Evolutionary conservation across 2,888 invertebrate species (phyloP).

Genomic region (Beris morrisii): DNA sequence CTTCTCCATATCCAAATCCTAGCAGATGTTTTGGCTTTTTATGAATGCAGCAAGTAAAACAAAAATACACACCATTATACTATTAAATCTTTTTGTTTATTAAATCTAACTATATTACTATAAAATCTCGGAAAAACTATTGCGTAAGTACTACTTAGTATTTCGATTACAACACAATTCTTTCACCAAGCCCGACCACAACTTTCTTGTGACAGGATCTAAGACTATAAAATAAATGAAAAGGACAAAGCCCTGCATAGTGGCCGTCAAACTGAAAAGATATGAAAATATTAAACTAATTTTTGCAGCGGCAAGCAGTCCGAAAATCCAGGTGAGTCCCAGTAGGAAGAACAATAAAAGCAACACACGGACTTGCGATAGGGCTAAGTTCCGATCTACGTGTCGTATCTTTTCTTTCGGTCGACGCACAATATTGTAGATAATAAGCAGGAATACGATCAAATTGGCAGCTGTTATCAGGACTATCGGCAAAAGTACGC

Average conservation of each 20-base stretch:
- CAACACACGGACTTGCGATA: constrained; percentile 61
- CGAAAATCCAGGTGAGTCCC: constrained; percentile 66
- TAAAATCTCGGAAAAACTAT: constrained; percentile 12
- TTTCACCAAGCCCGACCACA: constrained; percentile 53
- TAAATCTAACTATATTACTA: not conserved
- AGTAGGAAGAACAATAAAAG: constrained; percentile 64
- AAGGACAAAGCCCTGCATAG: constrained; percentile 64
- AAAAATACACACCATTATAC: not conserved
- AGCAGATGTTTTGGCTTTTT: no score
- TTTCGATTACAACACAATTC: constrained; percentile 34
- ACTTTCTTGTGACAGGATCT: constrained; percentile 59
- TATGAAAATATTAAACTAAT: constrained; percentile 61
- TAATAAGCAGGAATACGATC: constrained; percentile 60
- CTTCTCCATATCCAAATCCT: no score
- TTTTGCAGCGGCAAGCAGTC: constrained; percentile 60
- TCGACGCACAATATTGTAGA: constrained; percentile 59
- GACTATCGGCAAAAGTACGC: constrained; percentile 61
- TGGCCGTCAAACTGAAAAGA: constrained; percentile 65
- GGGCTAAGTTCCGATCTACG: constrained; percentile 43
- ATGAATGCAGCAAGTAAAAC: no score
- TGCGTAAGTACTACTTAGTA: constrained; percentile 15
- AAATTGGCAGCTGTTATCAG: constrained; percentile 60
- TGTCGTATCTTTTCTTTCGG: constrained; percentile 59
- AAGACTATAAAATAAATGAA: constrained; percentile 65
- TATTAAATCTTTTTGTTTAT: no score